A percentile compares a stretch with the other conserved stretches of the same genome.
These are phyloP conservation scores for Urocynchramus pylzowi DNA, from an alignment of 2,113 vertebrate species.

Conservation along the genomic window DNA sequence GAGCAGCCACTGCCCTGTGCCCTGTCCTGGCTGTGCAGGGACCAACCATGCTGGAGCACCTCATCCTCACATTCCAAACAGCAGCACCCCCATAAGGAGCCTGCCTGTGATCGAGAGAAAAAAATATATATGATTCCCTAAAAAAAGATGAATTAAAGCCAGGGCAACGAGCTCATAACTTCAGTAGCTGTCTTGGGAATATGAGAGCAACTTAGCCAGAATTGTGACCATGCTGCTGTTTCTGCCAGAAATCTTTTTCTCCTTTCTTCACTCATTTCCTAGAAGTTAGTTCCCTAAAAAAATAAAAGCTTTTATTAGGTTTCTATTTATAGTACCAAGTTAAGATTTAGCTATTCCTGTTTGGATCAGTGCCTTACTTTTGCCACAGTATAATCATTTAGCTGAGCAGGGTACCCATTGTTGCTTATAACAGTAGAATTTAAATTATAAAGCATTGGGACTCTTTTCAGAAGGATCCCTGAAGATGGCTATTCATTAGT, in stretches of 20 bases:
- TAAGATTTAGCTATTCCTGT: background rate
- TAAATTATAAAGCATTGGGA: background rate
- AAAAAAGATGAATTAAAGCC: background rate
- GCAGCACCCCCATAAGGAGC: background rate
- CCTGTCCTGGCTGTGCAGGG: background rate
- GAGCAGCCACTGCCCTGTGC: background rate
- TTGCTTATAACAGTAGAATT: background rate
- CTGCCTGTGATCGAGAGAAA: background rate
- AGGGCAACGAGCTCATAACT: background rate
- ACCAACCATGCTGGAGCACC: rapidly evolving
- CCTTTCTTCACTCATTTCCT: background rate
- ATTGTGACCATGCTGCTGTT: background rate
- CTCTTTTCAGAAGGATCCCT: background rate
- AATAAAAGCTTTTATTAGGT: background rate
- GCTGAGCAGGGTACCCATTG: background rate
- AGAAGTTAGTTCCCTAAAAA: background rate
- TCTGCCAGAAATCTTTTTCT: background rate
- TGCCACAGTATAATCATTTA: background rate
- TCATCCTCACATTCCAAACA: background rate
- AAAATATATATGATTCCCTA: background rate
- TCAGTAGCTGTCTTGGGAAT: background rate
- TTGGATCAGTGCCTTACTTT: background rate
- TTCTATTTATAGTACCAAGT: background rate
- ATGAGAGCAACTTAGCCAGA: background rate
- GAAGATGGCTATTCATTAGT: background rate